Conservation (phyloP, 2,888 invertebrate species). For the Teleogryllus oceanicus region DNA sequence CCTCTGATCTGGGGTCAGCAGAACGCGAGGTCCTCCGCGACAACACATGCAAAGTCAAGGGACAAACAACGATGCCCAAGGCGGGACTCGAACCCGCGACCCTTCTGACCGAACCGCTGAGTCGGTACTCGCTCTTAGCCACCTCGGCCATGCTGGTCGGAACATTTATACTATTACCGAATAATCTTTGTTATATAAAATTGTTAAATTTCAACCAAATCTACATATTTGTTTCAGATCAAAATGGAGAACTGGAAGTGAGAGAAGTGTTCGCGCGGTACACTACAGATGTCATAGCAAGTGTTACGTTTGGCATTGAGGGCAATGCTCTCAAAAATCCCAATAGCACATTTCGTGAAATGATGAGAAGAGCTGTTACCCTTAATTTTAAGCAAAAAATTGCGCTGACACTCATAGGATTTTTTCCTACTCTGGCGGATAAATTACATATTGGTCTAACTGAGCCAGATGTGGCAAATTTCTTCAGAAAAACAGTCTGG, state of each 20-base stretch:
- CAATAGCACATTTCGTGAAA: conserved; percentile 46
- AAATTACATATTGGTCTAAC: background rate
- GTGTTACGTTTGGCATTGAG: conserved; percentile 50
- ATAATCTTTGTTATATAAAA: too few species aligned
- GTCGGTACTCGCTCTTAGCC: too few species aligned
- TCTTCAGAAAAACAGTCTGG: background rate
- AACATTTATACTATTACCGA: too few species aligned
- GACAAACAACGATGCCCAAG: too few species aligned
- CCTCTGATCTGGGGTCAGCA: too few species aligned
- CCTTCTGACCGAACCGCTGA: too few species aligned
- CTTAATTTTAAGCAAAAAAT: conserved; percentile 43
- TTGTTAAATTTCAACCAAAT: too few species aligned
- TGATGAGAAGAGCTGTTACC: conserved; percentile 41
- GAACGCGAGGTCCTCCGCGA: too few species aligned
- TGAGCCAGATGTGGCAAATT: background rate
- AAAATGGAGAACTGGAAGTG: conserved; percentile 36
- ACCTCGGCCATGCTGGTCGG: too few species aligned
- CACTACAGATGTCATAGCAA: conserved; percentile 43
- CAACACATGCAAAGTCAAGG: too few species aligned
- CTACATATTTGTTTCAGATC: background rate
- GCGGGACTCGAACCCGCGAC: too few species aligned
- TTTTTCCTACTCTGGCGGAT: background rate
- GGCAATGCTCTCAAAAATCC: conserved; percentile 43
- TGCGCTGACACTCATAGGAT: background rate
- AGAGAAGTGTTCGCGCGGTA: conserved; percentile 37